Evolutionary conservation across 2,113 vertebrate species (phyloP).

Genomic region (Rhombomys opimus): DNA sequence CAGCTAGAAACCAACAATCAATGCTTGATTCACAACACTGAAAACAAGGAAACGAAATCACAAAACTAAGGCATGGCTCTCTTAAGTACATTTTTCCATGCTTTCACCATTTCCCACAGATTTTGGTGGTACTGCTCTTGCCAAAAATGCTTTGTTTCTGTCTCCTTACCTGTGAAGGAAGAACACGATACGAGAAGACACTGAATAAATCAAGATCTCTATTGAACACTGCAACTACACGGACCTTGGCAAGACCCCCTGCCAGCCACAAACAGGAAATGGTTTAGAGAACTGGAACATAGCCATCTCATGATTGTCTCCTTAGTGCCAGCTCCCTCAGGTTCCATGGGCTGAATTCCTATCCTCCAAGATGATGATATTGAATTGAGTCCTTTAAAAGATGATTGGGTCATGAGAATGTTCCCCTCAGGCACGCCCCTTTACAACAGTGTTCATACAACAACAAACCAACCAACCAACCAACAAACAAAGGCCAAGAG

Average conservation of each 20-base stretch:
- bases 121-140: not conserved
- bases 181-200: not conserved
- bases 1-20: not conserved
- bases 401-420: not conserved
- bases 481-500: not conserved
- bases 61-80: not conserved
- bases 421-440: no score
- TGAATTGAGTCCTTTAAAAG: not conserved
- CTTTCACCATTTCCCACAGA: not conserved
- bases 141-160: slow-evolving; percentile 5
- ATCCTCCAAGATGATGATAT: not conserved
- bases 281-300: not conserved
- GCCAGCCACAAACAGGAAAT: not conserved
- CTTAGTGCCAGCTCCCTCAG: not conserved
- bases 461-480: no score
- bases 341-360: not conserved
- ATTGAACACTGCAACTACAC: not conserved
- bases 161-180: slow-evolving; percentile 11
- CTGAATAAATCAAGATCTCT: slow-evolving; percentile 4
- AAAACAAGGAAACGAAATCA: not conserved
- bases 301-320: no score
- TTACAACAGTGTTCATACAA: not conserved
- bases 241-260: not conserved
- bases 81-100: not conserved
- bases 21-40: not conserved